Base-by-base conservation (phyloP, 1,140 invertebrate genomes). In the Sycophaga agraensis region DNA sequence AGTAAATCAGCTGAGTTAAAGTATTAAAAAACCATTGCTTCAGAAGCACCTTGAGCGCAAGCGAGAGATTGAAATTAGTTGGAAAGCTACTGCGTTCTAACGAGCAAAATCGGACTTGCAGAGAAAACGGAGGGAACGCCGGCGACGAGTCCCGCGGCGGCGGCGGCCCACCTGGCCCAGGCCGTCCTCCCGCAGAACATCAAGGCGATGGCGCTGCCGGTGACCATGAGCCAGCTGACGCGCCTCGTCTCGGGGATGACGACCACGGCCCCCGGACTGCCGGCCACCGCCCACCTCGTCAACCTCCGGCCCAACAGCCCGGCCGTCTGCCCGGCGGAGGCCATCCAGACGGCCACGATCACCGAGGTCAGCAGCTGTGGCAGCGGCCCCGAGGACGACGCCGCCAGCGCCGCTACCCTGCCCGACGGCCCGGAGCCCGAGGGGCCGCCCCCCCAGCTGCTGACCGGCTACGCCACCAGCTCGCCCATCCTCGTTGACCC, bases 101-200 rank as follows among this genome's bases (percentile, higher is more conserved):
- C n/a, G n/a, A n/a, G n/a, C n/a, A n/a, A 31, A 31, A 31, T 31
- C 4, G 5, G 28, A 6, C 0, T 8, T 12, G 19, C 48, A 50
- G 48, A 50, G 19, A 50, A 81, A 59, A 65, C 77, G 0, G 90
- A 92, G 65, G 85, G 87, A 35, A 89, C 87, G 14, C 82, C 90
- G 16, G 85, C 87, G 64, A 84, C 86, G 1, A 86, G 45, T 9
- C 31, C 48, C 5, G 9, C 24, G 7, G 37, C 58, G 11, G 59
- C 59, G 12, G 51, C 88, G 0, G 85, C 86, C 0, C 88, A 88
- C 0, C 72, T 91, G 39, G 88, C 88, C 0, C 87, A 90, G 68
- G 87, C 88, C 0, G 87, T 90, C 2, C 73, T 89, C 0, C 85
- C 87, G 0, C 87, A 88, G 1, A 81, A 78, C 0, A 66, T 86